Evolutionary conservation across 1,140 invertebrate species (phyloP), one percentile per base, ranked within the genome.

Genomic region (Hormaphis cornu): DNA sequence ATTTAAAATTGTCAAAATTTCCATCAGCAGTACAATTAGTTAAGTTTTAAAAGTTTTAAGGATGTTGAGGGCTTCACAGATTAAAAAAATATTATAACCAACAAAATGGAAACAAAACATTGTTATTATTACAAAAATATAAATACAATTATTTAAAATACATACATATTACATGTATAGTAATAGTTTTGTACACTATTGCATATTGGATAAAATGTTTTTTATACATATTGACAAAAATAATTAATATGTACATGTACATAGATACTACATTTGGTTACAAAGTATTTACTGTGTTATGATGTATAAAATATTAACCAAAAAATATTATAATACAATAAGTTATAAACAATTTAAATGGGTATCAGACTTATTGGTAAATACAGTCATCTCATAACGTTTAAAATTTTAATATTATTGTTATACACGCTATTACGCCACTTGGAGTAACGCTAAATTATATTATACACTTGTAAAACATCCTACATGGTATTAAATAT

Each of bases 111-210:
- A 66, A 42, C 48, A 66, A 44, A 66, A 66, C 61, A 66, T 33
- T 66, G 61, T 66, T 48, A 66, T 66, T 48, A 22, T 48, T 24
- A 48, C n/a, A n/a, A n/a, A n/a, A n/a, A n/a, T n/a, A 63, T 48
- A 33, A 40, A 6, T 63, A 48, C 28, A 66, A 6, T n/a, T 50
- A 66, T 66, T 66, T 35, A 48, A 50, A 30, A 66, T 35, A 26
- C 50, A 37, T 33, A 33, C 30, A 33, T 50, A 30, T 50, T 35
- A 26, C 50, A 37, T 33, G 9, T 9, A 33, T 50, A 66, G 18
- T n/a, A 33, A 35, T 28, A 50, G 7, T 33, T 22, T 35, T 66
- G 26, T 63, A 63, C 24, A 61, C 7, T 16, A 35, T 35, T 14
- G n/a, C n/a, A n/a, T n/a, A n/a, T n/a, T n/a, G n/a, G n/a, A n/a